phyloP scores from a whole-genome alignment of 1,140 invertebrate species.

The Argopecten irradians region DNA sequence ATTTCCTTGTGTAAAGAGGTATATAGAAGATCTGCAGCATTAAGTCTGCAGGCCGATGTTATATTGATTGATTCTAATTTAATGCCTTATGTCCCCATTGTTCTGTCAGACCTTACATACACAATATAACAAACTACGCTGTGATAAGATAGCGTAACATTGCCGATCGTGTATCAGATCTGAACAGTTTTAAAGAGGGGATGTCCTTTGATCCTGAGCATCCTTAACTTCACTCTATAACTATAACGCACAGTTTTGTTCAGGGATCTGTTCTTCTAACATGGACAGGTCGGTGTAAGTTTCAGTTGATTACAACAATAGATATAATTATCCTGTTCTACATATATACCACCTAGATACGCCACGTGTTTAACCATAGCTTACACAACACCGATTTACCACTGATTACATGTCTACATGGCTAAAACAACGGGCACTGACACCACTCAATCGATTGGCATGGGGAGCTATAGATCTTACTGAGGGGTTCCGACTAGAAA shows the following conservation, averaged over 20 bases:
- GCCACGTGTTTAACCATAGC: background rate
- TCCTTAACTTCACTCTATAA: background rate
- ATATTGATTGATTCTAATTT: background rate
- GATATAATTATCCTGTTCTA: background rate
- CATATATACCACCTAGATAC: background rate
- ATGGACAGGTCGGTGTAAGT: background rate
- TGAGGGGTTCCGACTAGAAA: too few relatives aligned
- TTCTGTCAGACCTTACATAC: background rate
- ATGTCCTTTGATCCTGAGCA: background rate
- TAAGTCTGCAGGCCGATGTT: background rate
- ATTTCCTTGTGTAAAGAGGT: background rate
- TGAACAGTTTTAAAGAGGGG: background rate
- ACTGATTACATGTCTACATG: background rate
- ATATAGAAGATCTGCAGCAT: background rate
- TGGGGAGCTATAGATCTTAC: too few relatives aligned
- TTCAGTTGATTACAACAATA: background rate
- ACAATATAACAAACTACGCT: background rate
- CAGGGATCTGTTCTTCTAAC: background rate
- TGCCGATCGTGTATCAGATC: background rate
- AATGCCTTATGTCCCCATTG: background rate
- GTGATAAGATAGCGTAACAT: background rate
- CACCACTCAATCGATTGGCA: background rate
- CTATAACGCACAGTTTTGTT: background rate
- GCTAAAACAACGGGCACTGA: background rate
- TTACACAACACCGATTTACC: background rate